phyloP scores from a whole-genome alignment of 2,797 vertebrate species.

The Pogonophryne albipinna region DNA sequence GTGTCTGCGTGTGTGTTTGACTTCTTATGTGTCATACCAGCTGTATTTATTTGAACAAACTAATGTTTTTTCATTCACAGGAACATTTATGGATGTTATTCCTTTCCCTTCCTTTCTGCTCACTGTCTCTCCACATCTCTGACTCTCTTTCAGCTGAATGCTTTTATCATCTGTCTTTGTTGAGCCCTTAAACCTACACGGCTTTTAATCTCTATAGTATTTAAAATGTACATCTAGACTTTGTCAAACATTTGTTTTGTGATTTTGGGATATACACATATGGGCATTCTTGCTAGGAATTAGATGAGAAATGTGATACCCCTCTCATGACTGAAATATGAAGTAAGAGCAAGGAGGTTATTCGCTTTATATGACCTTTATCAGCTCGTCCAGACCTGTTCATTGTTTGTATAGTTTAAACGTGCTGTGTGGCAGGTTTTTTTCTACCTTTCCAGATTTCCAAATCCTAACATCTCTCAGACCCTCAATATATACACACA shows the following conservation, averaged over 20 bases:
- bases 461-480: conserved; percentile 1
- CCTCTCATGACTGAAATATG: not conserved
- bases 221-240: not conserved
- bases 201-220: not conserved
- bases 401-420: not conserved
- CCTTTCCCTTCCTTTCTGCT: conserved; percentile 12
- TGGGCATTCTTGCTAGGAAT: not conserved
- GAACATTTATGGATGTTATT: conserved; percentile 51
- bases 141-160: conserved; percentile 6
- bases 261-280: not conserved
- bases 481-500: conserved; percentile 6
- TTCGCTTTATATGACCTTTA: not conserved
- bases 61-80: conserved; percentile 55
- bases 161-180: conserved; percentile 34
- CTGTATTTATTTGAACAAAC: conserved; percentile 66
- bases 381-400: not conserved
- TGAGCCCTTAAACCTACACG: not conserved
- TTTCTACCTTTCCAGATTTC: not conserved
- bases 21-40: conserved; percentile 42
- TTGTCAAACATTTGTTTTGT: not conserved
- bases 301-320: not conserved
- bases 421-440: not conserved
- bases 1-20: conserved; percentile 17
- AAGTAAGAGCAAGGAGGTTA: not conserved
- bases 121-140: conserved; percentile 14